Evolutionary conservation across 2,797 vertebrate genomes (phyloP).

Genomic region (Jordanella pulchra): DNA sequence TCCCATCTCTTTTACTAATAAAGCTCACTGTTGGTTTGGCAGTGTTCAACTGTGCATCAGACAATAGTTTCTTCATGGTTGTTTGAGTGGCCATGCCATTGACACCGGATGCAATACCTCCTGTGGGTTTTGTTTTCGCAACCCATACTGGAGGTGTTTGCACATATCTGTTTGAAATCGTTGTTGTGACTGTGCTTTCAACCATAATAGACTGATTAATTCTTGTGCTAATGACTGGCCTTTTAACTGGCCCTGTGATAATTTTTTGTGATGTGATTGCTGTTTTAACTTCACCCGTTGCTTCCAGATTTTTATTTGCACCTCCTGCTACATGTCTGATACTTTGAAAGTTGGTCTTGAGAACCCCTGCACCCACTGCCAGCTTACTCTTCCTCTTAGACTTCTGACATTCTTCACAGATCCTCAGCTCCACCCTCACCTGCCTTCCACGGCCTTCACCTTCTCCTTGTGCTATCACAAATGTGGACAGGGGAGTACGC

Average conservation of each 20-base stretch:
- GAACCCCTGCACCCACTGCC: conserved; percentile 77
- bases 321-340: conserved; percentile 33
- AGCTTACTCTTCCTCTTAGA: conserved; percentile 91
- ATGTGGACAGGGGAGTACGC: conserved; percentile 82
- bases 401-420: conserved; percentile 92
- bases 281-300: conserved; percentile 45
- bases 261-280: conserved; percentile 43
- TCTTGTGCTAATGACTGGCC: conserved; percentile 55
- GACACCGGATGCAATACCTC: conserved; percentile 9
- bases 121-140: conserved; percentile 36
- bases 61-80: conserved; percentile 13
- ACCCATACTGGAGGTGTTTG: conserved; percentile 44
- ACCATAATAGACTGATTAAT: conserved; percentile 32
- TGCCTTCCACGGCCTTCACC: conserved; percentile 78
- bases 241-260: conserved; percentile 37
- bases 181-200: conserved; percentile 35
- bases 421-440: conserved; percentile 88
- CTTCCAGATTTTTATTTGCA: conserved; percentile 26
- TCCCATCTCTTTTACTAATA: conserved; percentile 38
- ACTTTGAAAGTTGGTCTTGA: conserved; percentile 82
- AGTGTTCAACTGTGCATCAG: conserved; percentile 61
- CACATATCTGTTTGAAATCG: conserved; percentile 23
- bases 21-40: conserved; percentile 45
- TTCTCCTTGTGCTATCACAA: conserved; percentile 81
- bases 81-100: conserved; percentile 14